A percentile compares a stretch with the other conserved stretches of the same genome.
These are phyloP conservation scores for Sialis fuliginosa DNA, from an alignment of 2,888 invertebrate species.

Conservation along the genomic window DNA sequence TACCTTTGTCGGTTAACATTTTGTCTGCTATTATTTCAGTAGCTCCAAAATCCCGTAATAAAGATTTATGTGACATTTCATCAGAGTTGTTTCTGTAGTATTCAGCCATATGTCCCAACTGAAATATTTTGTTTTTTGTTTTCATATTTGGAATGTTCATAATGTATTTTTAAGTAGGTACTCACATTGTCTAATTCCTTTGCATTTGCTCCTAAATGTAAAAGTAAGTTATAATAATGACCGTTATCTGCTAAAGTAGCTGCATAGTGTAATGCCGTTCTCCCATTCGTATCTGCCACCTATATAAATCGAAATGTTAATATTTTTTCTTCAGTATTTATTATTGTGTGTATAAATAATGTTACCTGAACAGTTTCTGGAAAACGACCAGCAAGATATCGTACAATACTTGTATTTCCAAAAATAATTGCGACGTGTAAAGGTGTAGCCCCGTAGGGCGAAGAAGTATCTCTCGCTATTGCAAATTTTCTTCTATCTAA, in stretches of 20 bases:
- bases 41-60: conserved; percentile 53
- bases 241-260: conserved; percentile 71
- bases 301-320: no score
- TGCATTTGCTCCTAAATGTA: conserved; percentile 73
- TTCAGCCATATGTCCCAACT: conserved; percentile 67
- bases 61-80: conserved; percentile 47
- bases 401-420: conserved; percentile 62
- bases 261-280: conserved; percentile 81
- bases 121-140: conserved; percentile 9
- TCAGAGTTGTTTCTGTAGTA: conserved; percentile 53
- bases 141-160: background rate
- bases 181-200: conserved; percentile 68
- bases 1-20: conserved; percentile 68
- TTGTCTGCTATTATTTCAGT: conserved; percentile 41
- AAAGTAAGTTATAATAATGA: conserved; percentile 68
- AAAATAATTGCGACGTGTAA: conserved; percentile 74
- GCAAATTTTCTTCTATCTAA: conserved; percentile 82
- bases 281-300: conserved; percentile 46
- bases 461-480: conserved; percentile 66
- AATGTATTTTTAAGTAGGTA: conserved; percentile 7
- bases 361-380: conserved; percentile 62
- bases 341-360: no score
- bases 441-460: conserved; percentile 71
- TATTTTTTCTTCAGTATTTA: conserved; percentile 17
- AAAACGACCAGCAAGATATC: conserved; percentile 56